These are phyloP conservation scores for Oryzias dopingdopingensis DNA, from an alignment of 2,797 vertebrate species.

Conservation along the genomic window DNA sequence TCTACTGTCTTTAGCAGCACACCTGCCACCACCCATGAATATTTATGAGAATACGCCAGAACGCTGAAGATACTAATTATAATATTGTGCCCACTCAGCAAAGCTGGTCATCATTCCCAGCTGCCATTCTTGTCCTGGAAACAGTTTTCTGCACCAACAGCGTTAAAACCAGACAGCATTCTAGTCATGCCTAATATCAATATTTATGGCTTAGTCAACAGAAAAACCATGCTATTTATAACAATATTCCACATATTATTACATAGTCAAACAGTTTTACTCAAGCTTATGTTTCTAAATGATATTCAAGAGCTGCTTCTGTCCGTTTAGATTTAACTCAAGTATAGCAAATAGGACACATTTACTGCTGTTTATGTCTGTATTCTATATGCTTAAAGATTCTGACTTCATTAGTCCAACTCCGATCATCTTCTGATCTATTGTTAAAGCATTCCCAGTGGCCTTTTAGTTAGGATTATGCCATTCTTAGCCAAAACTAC, in stretches of 20 bases:
- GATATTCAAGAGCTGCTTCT: constrained; percentile 11
- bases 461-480: too few relatives aligned
- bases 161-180: constrained; percentile 35
- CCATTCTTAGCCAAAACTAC: too few relatives aligned
- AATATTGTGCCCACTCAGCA: constrained; percentile 59
- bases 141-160: constrained; percentile 21
- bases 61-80: constrained; percentile 59
- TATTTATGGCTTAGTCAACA: constrained; percentile 55
- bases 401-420: too few relatives aligned
- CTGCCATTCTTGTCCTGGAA: constrained; percentile 44
- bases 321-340: neutral
- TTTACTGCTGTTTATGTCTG: too few relatives aligned
- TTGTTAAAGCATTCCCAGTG: too few relatives aligned
- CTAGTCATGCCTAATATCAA: constrained; percentile 32
- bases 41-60: constrained; percentile 54
- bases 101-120: constrained; percentile 44
- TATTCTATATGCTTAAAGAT: too few relatives aligned
- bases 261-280: constrained; percentile 12
- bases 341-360: neutral
- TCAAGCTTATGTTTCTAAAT: constrained; percentile 10
- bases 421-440: too few relatives aligned
- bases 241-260: constrained; percentile 29
- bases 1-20: constrained; percentile 41
- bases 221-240: constrained; percentile 38
- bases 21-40: constrained; percentile 57